phyloP scores from a whole-genome alignment of 2,888 invertebrate genomes.

The Napeogenes sylphis region DNA sequence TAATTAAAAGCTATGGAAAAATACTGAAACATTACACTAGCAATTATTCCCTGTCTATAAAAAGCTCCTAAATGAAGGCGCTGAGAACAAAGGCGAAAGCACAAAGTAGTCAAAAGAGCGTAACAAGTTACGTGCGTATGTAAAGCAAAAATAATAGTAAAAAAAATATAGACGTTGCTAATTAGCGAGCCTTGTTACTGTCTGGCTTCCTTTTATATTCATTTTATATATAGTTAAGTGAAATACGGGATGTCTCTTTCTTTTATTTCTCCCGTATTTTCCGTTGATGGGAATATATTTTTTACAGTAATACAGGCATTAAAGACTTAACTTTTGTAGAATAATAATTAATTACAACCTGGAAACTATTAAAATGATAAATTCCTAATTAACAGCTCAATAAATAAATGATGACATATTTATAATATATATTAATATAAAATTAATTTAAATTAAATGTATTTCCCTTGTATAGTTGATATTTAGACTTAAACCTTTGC shows the following conservation, averaged over 20 bases:
- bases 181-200: constrained; percentile 36
- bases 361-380: too few species aligned
- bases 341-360: too few species aligned
- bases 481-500: too few species aligned
- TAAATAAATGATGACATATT: too few species aligned
- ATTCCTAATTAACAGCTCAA: too few species aligned
- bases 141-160: constrained; percentile 30
- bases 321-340: too few species aligned
- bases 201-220: constrained; percentile 34
- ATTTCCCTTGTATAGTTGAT: too few species aligned
- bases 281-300: not conserved
- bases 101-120: constrained; percentile 31
- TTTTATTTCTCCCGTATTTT: constrained; percentile 19
- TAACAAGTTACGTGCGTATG: constrained; percentile 25
- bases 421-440: too few species aligned
- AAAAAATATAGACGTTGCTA: constrained; percentile 35
- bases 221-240: constrained; percentile 31
- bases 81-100: constrained; percentile 28
- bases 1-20: not conserved
- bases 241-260: constrained; percentile 23
- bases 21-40: not conserved
- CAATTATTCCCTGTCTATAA: constrained; percentile 19
- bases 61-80: constrained; percentile 28
- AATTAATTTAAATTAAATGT: too few species aligned
- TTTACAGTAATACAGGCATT: too few species aligned